Percentiles rank a stretch among this genome's conserved stretches.
These are phyloP conservation scores for Bos taurus DNA, from an alignment of 2,113 vertebrate genomes.

Conservation along the genomic window DNA sequence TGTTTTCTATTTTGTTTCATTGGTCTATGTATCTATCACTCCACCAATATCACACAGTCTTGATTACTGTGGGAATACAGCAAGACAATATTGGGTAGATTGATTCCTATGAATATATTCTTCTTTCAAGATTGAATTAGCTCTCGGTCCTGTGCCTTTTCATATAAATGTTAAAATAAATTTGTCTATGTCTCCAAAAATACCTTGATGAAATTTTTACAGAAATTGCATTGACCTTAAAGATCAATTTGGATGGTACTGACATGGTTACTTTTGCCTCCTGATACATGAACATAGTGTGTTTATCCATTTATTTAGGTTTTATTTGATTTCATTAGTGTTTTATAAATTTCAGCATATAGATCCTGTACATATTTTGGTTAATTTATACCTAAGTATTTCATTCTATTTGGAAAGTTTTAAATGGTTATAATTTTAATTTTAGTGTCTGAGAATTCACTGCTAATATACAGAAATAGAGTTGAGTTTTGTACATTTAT, in stretches of 20 bases:
- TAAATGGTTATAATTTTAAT: background rate
- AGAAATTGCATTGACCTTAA: background rate
- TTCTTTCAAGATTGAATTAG: background rate
- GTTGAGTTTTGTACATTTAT: background rate
- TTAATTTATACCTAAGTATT: background rate
- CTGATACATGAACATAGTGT: background rate
- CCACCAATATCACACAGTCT: background rate
- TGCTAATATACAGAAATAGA: background rate
- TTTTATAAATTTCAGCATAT: background rate
- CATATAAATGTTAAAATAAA: slow-evolving; percentile 6
- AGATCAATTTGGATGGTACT: background rate
- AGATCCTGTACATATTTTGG: background rate
- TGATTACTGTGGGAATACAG: background rate
- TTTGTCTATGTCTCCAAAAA: background rate
- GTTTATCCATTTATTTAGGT: slow-evolving; percentile 9
- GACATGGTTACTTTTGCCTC: background rate
- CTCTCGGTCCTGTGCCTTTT: background rate
- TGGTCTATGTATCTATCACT: background rate
- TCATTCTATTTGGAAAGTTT: background rate
- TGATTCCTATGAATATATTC: background rate
- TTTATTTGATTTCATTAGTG: background rate
- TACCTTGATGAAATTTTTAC: background rate
- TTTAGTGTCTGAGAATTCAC: background rate
- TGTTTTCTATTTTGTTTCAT: background rate
- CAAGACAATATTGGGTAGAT: background rate